Percentiles rank a stretch among this genome's conserved stretches.
Evolutionary conservation across 2,113 vertebrate species (phyloP).

Genomic region (Oncorhynchus mykiss): DNA sequence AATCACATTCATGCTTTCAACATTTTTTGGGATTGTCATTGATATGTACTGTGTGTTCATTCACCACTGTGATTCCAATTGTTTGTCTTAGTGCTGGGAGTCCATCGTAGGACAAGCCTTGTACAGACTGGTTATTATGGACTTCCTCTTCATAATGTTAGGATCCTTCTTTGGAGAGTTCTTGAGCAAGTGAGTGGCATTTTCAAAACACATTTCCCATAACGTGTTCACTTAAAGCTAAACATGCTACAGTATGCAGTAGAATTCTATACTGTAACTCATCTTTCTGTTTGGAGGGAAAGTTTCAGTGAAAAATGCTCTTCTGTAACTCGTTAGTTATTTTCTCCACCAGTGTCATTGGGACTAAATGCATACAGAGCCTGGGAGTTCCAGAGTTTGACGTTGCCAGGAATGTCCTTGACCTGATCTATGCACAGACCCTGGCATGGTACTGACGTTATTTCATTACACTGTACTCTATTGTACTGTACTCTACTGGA

Average conservation of each 20-base stretch:
- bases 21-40: not conserved
- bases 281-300: too few species aligned
- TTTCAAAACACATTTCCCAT: conserved; percentile 1
- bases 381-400: conserved; percentile 89
- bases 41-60: not conserved
- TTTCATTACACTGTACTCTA: not conserved
- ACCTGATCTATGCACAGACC: conserved; percentile 92
- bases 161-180: conserved; percentile 93
- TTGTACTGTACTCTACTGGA: too few species aligned
- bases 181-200: conserved; percentile 81
- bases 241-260: not conserved
- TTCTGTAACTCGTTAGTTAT: not conserved
- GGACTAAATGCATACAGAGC: conserved; percentile 67
- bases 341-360: conserved; percentile 76
- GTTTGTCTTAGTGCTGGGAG: conserved; percentile 89
- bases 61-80: not conserved
- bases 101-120: conserved; percentile 88
- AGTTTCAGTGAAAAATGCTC: not conserved
- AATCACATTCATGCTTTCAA: not conserved
- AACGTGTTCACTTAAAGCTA: not conserved
- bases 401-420: conserved; percentile 89
- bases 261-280: not conserved
- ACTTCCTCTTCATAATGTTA: conserved; percentile 88
- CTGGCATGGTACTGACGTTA: conserved; percentile 80
- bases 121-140: conserved; percentile 87